These are phyloP conservation scores for Linurgus olivaceus DNA, from an alignment of 2,797 vertebrate genomes.

Conservation along the genomic window DNA sequence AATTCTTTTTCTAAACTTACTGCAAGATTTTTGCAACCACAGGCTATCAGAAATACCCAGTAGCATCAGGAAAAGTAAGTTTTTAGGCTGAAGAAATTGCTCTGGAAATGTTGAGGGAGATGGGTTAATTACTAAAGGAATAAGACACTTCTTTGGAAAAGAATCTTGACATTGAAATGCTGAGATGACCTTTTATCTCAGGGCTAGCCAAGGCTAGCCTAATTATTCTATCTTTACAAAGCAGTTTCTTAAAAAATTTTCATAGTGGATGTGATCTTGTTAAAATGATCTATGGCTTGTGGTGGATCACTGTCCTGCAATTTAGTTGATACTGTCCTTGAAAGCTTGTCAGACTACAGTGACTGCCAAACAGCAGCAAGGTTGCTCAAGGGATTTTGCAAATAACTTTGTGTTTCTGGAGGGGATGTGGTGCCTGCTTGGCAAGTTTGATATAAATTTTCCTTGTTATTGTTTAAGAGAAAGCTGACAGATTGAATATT, in stretches of 20 bases:
- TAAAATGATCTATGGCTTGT: neutral
- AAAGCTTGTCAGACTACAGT: neutral
- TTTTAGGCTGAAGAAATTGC: neutral
- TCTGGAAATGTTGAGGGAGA: neutral
- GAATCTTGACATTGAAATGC: neutral
- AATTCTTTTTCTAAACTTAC: neutral
- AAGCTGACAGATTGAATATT: neutral
- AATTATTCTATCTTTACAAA: neutral
- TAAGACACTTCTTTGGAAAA: neutral
- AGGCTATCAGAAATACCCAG: neutral
- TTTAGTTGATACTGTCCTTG: conserved; percentile 4
- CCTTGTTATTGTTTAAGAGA: neutral
- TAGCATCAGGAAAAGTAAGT: neutral
- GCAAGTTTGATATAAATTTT: neutral
- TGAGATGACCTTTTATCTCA: neutral
- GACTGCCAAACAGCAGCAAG: conserved; percentile 9
- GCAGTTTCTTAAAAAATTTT: neutral
- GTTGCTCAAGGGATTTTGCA: conserved; percentile 32
- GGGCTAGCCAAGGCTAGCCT: neutral
- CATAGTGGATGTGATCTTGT: neutral
- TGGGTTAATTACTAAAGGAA: neutral
- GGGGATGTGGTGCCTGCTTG: neutral
- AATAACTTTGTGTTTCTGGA: conserved; percentile 4
- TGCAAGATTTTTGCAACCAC: neutral
- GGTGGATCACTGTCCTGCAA: neutral